phyloP scores from a whole-genome alignment of 2,888 invertebrate species.

The Helicoverpa assulta region DNA sequence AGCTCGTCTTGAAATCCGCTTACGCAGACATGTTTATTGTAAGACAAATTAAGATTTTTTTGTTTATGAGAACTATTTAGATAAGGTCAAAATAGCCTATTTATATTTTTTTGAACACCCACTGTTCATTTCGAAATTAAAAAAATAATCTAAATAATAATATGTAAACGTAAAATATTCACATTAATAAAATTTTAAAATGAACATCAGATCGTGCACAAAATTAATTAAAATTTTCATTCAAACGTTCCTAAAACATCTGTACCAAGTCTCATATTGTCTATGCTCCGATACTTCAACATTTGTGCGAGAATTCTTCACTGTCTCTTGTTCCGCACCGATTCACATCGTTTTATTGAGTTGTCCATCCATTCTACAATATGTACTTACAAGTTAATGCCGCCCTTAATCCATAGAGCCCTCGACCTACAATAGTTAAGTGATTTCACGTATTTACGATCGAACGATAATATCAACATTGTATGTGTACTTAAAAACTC shows the following conservation, averaged over 20 bases:
- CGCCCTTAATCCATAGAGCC: constrained; percentile 65
- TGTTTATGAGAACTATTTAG: neutral
- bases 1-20: constrained; percentile 49
- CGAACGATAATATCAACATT: constrained; percentile 42
- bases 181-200: too few species aligned
- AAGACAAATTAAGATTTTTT: constrained; percentile 19
- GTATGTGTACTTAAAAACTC: constrained; percentile 48
- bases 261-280: constrained; percentile 21
- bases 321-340: constrained; percentile 51
- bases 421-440: constrained; percentile 69
- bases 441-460: constrained; percentile 67
- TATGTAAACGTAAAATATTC: too few species aligned
- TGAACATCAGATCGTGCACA: neutral
- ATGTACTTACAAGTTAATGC: constrained; percentile 57
- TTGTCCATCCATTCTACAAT: constrained; percentile 55
- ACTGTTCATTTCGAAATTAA: too few species aligned
- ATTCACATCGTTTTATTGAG: constrained; percentile 53
- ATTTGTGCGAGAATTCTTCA: constrained; percentile 26
- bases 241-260: neutral
- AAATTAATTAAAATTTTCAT: neutral
- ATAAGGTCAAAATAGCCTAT: too few species aligned
- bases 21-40: constrained; percentile 57
- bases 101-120: too few species aligned
- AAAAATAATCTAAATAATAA: too few species aligned
- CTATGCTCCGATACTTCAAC: constrained; percentile 20